Base-by-base conservation (phyloP, 2,888 invertebrate species). In the Stegophylla sp. region DNA sequence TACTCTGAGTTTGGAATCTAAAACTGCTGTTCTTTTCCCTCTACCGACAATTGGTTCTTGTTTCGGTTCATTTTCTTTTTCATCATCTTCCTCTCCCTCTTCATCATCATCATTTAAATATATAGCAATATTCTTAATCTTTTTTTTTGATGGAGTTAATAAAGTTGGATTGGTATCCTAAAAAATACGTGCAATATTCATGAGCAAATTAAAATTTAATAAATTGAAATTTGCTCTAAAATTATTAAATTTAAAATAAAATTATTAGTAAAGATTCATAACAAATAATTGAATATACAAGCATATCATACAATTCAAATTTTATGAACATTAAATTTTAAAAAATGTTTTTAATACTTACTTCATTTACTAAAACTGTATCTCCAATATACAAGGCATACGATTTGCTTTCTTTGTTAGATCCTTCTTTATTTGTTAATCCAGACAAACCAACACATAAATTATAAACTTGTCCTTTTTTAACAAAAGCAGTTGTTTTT, bases 351-450 rank as follows among this genome's bases (percentile, higher is more conserved):
- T 67, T 23, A 56, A 41, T 23, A 84, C 86, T 83, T 85, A 90
- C 94, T 85, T 97, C 97, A 85, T 94, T 95, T 0, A 98, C 95
- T 84, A 96, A 87, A n/a, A 97, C 96, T 20, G 98, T 99, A 86
- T 99, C 99, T 3, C 98, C 98, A 84, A 99, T 90, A 86, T 97
- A 98, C 3, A 99, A 88, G 0, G 98, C 97, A 86, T 97, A 97
- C 0, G 89, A 90, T 89, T 97, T 97, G 53, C 93, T 93, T 87
- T 95, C 94, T 85, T 94, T 94, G 17, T 96, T 95, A 9, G 91
- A 89, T 1, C 94, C 91, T 28, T 93, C 93, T 83, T 91, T 90
- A 86, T 98, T 98, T 13, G 89, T 88, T 67, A 99, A 89, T 86
- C 93, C 94, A 1, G 94, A 90, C 76, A 99, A 90, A 17, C 99